phyloP scores from a whole-genome alignment of 2,888 invertebrate genomes.

The Cheilosia vulpina region DNA sequence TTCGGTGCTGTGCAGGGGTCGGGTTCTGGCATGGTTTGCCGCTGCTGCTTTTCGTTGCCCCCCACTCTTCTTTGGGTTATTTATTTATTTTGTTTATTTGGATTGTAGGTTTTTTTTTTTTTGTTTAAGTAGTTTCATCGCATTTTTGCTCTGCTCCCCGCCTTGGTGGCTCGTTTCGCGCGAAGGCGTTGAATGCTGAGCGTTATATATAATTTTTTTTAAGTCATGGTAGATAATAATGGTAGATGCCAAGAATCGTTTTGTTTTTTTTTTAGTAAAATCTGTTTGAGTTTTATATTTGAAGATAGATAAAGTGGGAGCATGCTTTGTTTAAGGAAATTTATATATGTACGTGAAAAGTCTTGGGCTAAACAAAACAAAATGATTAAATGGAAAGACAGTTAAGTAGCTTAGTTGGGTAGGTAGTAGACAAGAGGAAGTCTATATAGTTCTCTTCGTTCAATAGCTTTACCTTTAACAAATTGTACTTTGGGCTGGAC shows the following conservation, averaged over 20 bases:
- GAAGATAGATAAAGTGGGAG: conserved; percentile 39
- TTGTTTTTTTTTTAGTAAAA: conserved; percentile 13
- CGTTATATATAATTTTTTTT: conserved; percentile 36
- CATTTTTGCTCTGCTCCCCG: conserved; percentile 13
- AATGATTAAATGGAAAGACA: not conserved
- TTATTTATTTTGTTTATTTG: conserved; percentile 39
- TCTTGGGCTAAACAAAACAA: not conserved
- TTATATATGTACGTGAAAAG: conserved; percentile 1
- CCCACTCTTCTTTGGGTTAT: conserved; percentile 62
- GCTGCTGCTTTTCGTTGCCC: conserved; percentile 39
- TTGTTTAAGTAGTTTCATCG: conserved; percentile 48
- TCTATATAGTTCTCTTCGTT: too few relatives aligned
- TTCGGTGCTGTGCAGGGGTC: conserved; percentile 17
- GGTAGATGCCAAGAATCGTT: conserved; percentile 29
- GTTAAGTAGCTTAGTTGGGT: not conserved
- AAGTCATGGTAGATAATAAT: conserved; percentile 29
- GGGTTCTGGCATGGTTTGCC: conserved; percentile 26
- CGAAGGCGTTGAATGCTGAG: conserved; percentile 61
- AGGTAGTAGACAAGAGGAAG: not conserved
- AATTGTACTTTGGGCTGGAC: too few relatives aligned
- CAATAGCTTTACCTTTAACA: too few relatives aligned
- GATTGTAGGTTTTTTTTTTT: conserved; percentile 19
- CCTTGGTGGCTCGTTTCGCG: conserved; percentile 43
- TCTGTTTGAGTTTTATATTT: conserved; percentile 45
- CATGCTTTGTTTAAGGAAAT: conserved; percentile 10